These are phyloP conservation scores for Patella pellucida DNA, from an alignment of 2,888 invertebrate species.

Conservation along the genomic window DNA sequence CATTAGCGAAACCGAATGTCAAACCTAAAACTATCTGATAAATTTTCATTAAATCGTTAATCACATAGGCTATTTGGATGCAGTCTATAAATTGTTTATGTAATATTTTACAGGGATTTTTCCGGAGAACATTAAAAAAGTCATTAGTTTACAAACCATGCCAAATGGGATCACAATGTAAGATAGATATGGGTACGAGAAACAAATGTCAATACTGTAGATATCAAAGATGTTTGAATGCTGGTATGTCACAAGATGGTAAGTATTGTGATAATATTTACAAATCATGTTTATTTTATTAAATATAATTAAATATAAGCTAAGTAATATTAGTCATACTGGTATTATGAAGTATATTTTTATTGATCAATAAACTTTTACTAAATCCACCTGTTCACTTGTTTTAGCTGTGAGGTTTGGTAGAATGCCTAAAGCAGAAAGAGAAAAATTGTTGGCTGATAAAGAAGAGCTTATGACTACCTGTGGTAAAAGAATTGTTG, in stretches of 20 bases:
- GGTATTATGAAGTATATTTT: neutral
- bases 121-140: slow-evolving; percentile 68
- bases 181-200: slow-evolving; percentile 64
- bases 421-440: slow-evolving; percentile 62
- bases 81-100: neutral
- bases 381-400: no score
- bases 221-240: slow-evolving; percentile 69
- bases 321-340: neutral
- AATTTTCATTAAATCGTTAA: no score
- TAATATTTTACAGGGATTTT: slow-evolving; percentile 62
- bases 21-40: no score
- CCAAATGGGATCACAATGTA: slow-evolving; percentile 62
- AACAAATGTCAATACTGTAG: slow-evolving; percentile 70
- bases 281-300: no score
- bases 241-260: slow-evolving; percentile 70
- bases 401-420: slow-evolving; percentile 62
- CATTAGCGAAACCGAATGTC: no score
- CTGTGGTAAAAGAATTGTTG: slow-evolving; percentile 50
- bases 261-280: slow-evolving; percentile 21
- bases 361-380: no score
- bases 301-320: no score
- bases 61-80: no score
- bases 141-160: slow-evolving; percentile 68
- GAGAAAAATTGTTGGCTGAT: slow-evolving; percentile 63
- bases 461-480: slow-evolving; percentile 55